These are phyloP conservation scores for Myzus persicae DNA, from an alignment of 1,140 invertebrate species.

Conservation along the genomic window DNA sequence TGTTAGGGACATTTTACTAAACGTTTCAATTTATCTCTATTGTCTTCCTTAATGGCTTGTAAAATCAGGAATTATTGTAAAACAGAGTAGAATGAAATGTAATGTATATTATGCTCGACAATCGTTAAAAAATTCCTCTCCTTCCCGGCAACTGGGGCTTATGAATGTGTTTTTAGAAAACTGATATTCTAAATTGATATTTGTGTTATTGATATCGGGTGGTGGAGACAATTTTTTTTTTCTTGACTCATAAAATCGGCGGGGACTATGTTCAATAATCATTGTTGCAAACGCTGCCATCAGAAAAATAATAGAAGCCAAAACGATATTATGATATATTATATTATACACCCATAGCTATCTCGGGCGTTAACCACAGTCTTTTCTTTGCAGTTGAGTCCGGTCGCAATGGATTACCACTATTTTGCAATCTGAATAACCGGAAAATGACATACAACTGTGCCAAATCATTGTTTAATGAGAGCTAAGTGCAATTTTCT, in stretches of 20 bases:
- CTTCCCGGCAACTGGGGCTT: background rate
- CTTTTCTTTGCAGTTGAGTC: background rate
- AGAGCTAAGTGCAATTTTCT: background rate
- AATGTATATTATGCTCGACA: background rate
- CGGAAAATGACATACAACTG: background rate
- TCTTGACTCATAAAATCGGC: background rate
- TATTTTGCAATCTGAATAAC: background rate
- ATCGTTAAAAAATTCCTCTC: background rate
- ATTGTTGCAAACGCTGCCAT: background rate
- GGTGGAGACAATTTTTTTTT: background rate
- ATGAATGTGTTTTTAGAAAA: background rate
- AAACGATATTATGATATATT: conserved; percentile 14
- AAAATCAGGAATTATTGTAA: background rate
- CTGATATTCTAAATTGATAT: conserved; percentile 14
- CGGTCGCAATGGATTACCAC: background rate
- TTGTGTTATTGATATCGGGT: background rate
- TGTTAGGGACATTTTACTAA: no score
- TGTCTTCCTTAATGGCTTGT: background rate
- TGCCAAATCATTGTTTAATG: background rate
- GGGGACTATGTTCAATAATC: conserved; percentile 7
- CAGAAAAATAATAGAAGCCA: background rate
- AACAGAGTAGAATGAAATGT: background rate
- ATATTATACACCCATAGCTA: background rate
- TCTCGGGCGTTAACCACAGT: background rate
- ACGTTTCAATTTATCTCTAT: background rate